A percentile compares a stretch with the other conserved stretches of the same genome.
These are phyloP conservation scores for Hippolais icterina DNA, from an alignment of 2,113 vertebrate genomes.

Conservation along the genomic window DNA sequence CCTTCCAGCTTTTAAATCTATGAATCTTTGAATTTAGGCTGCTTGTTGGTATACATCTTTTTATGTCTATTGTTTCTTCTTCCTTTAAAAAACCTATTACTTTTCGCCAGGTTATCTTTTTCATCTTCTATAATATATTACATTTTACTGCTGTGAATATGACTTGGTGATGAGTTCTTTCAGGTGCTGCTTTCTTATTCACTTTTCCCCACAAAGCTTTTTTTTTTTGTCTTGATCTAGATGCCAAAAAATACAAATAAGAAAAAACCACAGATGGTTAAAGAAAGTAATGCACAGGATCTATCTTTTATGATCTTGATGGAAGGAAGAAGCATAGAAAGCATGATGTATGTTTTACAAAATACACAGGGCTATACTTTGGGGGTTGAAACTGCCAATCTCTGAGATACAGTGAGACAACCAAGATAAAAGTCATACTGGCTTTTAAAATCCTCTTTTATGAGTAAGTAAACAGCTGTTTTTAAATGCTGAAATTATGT, in stretches of 20 bases:
- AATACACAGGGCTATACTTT: neutral
- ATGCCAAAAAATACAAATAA: neutral
- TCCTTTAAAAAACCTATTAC: neutral
- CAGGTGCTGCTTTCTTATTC: neutral
- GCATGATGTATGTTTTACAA: neutral
- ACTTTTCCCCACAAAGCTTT: neutral
- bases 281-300: neutral
- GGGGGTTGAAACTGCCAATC: neutral
- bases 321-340: neutral
- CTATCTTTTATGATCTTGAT: neutral
- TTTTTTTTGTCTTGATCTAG: neutral
- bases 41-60: neutral
- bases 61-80: neutral
- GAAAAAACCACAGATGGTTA: neutral
- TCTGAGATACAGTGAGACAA: neutral
- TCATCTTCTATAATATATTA: neutral
- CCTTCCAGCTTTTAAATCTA: neutral
- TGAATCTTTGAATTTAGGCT: neutral
- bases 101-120: neutral
- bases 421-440: neutral
- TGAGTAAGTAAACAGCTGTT: neutral
- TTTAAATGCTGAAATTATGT: neutral
- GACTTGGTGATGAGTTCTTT: neutral
- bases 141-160: neutral
- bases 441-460: neutral